Base-by-base conservation (phyloP, 2,113 vertebrate genomes). In the Alectura lathami region DNA sequence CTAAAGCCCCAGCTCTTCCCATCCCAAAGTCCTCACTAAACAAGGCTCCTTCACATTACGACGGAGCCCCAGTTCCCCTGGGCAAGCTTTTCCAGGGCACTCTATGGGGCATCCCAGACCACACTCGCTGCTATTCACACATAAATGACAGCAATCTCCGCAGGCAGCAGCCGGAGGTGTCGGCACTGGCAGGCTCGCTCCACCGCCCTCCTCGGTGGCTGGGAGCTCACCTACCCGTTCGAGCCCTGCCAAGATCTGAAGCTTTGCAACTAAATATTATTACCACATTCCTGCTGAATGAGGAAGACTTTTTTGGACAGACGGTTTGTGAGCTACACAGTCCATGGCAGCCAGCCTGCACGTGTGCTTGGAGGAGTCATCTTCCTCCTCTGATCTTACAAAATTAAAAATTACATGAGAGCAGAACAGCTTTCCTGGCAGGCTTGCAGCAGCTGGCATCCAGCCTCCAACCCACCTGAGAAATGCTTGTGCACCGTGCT, bases 351-450 rank as follows among this genome's bases (percentile, higher is more conserved):
- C 73, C 74, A 91, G 56, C 32, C 73, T 70, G 85, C 56, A 43
- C 1, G 12, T 72, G n/a, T 91, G 91, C 82, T 72, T 73, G 63
- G 47, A 79, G 70, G 57, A 70, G 77, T 56, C 29, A 87, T 68
- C 50, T 59, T 86, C 83, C 43, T 40, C 68, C 34, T 40, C 45
- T 82, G 85, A 76, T 85, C 75, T 92, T 77, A 76, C 67, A 83
- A 80, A 82, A 81, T 36, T 62, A 63, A 94, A 84, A 94, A 74
- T 50, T 45, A 86, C 32, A 34, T 36, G 75, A 68, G 38, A 88
- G 74, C 30, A 26, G 42, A 95, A 67, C 77, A 84, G 63, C 89
- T 95, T 92, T 94, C 63, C 32, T 91, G 93, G 89, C 82, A 91
- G 0, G 3, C 43, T 45, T 83, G 42, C 50, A 54, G 62, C 60